Evolutionary conservation across 1,140 invertebrate species (phyloP).

Genomic region (Macrotrachela quadricornifera): DNA sequence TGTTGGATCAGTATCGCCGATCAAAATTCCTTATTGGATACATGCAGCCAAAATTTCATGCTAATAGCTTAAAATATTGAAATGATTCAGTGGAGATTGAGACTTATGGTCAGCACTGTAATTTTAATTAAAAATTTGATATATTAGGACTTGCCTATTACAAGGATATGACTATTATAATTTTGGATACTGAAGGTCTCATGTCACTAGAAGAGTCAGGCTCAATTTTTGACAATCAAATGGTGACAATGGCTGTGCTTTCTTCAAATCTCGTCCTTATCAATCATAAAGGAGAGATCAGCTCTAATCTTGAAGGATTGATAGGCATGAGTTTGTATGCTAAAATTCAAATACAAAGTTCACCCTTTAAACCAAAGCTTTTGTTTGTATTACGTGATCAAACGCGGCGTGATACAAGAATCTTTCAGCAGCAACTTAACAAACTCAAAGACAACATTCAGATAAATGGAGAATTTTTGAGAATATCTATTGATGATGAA

Average conservation of each 20-base stretch:
- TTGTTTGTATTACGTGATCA: neutral
- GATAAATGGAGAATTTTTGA: neutral
- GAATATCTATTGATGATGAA: neutral
- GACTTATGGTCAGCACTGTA: no score
- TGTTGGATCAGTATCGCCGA: no score
- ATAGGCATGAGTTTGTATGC: neutral
- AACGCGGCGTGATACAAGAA: neutral
- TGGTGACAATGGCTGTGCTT: neutral
- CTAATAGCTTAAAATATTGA: no score
- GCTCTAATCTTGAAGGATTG: neutral
- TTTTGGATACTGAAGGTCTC: neutral
- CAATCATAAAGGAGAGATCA: slow-evolving; percentile 2
- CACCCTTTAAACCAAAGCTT: neutral
- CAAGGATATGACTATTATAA: neutral
- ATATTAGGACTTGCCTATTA: neutral
- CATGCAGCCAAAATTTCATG: no score
- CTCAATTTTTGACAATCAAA: neutral
- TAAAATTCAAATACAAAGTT: neutral
- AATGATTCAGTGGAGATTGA: no score
- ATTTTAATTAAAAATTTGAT: no score
- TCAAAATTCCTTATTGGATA: no score
- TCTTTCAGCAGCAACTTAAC: neutral
- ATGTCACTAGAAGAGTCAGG: neutral
- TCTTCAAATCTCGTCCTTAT: neutral
- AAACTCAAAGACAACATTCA: neutral